These are phyloP conservation scores for Ricordea florida DNA, from an alignment of 92 coral and sea anemone genomes.

Conservation along the genomic window DNA sequence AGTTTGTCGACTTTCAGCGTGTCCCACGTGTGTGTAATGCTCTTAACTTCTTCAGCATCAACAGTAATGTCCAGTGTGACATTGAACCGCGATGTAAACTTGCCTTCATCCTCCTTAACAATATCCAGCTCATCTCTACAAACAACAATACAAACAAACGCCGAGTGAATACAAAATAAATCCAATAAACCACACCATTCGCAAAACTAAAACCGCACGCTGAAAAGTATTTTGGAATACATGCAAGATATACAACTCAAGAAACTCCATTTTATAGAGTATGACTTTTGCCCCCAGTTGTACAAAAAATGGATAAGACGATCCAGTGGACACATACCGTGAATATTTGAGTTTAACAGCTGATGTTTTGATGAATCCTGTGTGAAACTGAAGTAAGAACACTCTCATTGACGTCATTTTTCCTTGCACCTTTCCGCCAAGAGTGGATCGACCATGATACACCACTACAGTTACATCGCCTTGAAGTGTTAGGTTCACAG, in stretches of 20 bases:
- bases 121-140: slow-evolving; percentile 91
- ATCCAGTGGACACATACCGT: no score
- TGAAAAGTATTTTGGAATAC: no score
- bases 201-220: no score
- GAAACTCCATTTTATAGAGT: no score
- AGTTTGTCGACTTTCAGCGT: slow-evolving; percentile 79
- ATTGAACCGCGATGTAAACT: slow-evolving; percentile 79
- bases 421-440: slow-evolving; percentile 98
- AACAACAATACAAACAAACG: no score
- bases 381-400: slow-evolving; percentile 94
- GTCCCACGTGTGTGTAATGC: slow-evolving; percentile 87
- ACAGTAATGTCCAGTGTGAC: slow-evolving; percentile 79
- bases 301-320: no score
- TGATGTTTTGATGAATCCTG: slow-evolving; percentile 89
- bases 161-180: no score
- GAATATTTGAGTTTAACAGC: slow-evolving; percentile 94
- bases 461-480: slow-evolving; percentile 93
- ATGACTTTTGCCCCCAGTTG: no score
- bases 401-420: slow-evolving; percentile 93
- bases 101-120: slow-evolving; percentile 73
- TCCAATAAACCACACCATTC: no score
- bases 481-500: slow-evolving; percentile 87
- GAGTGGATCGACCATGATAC: slow-evolving; percentile 95
- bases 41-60: slow-evolving; percentile 75
- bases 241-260: no score